A percentile compares a stretch with the other conserved stretches of the same genome.
Evolutionary conservation across 2,113 vertebrate genomes (phyloP).

Genomic region (Excalfactoria chinensis): DNA sequence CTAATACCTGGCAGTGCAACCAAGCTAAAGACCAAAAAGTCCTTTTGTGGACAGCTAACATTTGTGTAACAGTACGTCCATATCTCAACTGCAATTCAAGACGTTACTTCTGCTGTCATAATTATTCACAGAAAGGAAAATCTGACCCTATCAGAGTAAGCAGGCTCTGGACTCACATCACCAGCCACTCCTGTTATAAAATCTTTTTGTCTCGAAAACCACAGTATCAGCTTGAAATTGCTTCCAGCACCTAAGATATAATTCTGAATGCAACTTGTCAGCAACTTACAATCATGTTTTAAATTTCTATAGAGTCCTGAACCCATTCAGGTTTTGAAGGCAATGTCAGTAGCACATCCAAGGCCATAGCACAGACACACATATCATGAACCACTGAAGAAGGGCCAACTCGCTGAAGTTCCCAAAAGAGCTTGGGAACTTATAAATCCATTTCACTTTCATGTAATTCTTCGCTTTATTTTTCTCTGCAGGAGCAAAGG

Average conservation of each 20-base stretch:
- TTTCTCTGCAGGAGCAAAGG: neutral
- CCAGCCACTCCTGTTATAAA: neutral
- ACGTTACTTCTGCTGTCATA: neutral
- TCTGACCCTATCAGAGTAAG: neutral
- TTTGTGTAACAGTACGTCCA: neutral
- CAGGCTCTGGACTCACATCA: neutral
- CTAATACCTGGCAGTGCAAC: no score
- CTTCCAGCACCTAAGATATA: neutral
- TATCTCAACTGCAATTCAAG: neutral
- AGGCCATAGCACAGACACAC: neutral
- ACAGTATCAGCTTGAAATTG: neutral
- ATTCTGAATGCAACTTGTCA: neutral
- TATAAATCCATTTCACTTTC: neutral
- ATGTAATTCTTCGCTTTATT: neutral
- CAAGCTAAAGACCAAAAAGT: neutral
- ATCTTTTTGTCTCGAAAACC: neutral
- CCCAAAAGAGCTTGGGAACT: neutral
- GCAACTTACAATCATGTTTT: neutral
- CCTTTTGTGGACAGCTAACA: neutral
- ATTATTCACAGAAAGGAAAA: neutral
- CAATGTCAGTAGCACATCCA: neutral
- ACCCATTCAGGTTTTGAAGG: neutral
- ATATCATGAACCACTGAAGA: neutral
- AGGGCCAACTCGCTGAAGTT: neutral
- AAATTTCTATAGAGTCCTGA: neutral